phyloP scores from a whole-genome alignment of 2,113 vertebrate species.

The Microcebus jonahi region DNA sequence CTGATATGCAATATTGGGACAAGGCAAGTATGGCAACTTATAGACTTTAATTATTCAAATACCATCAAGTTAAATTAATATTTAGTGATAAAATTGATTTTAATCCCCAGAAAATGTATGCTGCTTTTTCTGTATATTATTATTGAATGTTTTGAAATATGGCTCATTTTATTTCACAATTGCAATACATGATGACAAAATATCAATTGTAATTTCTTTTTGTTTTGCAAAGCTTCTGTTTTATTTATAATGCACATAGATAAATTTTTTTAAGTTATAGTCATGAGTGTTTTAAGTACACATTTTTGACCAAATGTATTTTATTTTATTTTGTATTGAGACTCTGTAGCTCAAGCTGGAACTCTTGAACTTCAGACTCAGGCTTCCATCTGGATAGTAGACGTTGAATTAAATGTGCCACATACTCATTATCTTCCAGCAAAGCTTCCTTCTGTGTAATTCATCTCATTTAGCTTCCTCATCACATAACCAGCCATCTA shows the following conservation, averaged over 20 bases:
- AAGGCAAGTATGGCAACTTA: background rate
- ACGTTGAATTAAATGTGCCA: background rate
- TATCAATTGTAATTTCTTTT: background rate
- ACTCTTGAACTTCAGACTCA: background rate
- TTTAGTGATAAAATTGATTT: background rate
- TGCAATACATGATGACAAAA: background rate
- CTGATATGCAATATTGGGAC: background rate
- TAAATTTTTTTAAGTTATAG: background rate
- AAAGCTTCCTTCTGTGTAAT: background rate
- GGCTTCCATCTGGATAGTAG: background rate
- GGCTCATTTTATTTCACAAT: background rate
- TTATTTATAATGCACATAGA: background rate
- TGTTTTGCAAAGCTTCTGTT: background rate
- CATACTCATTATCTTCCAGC: background rate
- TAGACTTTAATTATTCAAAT: background rate
- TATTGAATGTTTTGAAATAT: slow-evolving; percentile 38
- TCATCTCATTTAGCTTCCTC: background rate
- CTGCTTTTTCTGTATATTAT: background rate
- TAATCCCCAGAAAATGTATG: background rate
- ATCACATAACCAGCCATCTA: background rate
- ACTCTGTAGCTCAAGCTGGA: background rate
- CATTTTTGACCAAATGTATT: background rate
- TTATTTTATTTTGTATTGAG: background rate
- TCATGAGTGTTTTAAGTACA: background rate
- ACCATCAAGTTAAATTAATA: background rate